phyloP scores from a whole-genome alignment of 2,113 vertebrate genomes.

The Smithornis capensis region DNA sequence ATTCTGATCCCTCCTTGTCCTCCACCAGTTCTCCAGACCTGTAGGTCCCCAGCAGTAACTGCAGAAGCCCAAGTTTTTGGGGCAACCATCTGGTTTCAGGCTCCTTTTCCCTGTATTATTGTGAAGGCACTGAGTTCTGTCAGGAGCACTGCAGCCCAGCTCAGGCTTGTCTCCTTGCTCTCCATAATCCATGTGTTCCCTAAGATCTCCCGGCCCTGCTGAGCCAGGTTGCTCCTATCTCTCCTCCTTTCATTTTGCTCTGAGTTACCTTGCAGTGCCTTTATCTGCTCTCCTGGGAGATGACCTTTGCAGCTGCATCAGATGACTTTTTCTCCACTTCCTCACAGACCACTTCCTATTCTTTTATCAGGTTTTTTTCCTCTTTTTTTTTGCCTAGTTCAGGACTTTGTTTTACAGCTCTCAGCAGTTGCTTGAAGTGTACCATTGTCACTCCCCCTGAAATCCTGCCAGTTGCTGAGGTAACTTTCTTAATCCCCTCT shows the following conservation, averaged over 20 bases:
- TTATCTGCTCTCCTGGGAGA: not conserved
- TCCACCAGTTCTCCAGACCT: not conserved
- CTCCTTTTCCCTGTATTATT: not conserved
- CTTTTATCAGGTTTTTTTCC: not conserved
- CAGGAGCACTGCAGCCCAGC: not conserved
- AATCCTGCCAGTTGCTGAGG: not conserved
- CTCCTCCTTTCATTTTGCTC: not conserved
- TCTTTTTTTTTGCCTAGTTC: not conserved
- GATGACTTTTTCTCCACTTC: not conserved
- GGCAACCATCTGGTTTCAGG: not conserved
- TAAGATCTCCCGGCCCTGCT: not conserved
- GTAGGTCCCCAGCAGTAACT: not conserved
- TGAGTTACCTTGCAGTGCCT: not conserved
- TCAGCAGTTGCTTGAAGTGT: not conserved
- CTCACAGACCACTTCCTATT: not conserved
- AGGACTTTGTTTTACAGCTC: not conserved
- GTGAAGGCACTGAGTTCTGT: not conserved
- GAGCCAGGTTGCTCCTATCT: not conserved
- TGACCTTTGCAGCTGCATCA: not conserved
- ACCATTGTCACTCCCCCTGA: not conserved
- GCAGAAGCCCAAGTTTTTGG: not conserved
- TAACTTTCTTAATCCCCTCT: not conserved
- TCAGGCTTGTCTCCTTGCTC: fast-evolving
- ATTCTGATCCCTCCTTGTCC: fast-evolving
- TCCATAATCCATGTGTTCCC: not conserved